Conservation (phyloP, 2,888 invertebrate genomes). For the Caenorhabditis afra region DNA sequence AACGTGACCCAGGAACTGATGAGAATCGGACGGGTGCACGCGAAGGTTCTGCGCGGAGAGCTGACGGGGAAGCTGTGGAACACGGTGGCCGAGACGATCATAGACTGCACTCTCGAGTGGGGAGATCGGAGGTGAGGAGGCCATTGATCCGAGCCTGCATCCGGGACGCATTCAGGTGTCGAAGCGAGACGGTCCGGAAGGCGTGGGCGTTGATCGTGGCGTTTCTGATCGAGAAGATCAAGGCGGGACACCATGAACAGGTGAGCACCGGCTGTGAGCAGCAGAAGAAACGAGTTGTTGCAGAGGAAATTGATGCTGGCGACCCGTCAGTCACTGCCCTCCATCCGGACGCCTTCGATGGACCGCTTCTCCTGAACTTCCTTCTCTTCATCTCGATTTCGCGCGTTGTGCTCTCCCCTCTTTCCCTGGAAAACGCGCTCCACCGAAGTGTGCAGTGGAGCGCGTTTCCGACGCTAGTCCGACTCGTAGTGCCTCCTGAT, state of each 20-base stretch:
- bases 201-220: slow-evolving; percentile 80
- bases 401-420: not conserved
- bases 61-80: slow-evolving; percentile 79
- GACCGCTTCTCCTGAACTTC: slow-evolving; percentile 47
- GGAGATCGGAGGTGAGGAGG: slow-evolving; percentile 75
- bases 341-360: slow-evolving; percentile 60
- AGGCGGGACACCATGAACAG: slow-evolving; percentile 79
- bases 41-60: slow-evolving; percentile 74
- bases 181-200: slow-evolving; percentile 74
- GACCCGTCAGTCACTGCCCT: slow-evolving; percentile 72
- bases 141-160: not conserved
- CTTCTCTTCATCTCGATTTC: not conserved
- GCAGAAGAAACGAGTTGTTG: slow-evolving; percentile 30
- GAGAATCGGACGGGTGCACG: slow-evolving; percentile 76
- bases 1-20: slow-evolving; percentile 72
- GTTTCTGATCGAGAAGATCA: slow-evolving; percentile 79
- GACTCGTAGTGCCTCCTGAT: too few species aligned
- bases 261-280: slow-evolving; percentile 46
- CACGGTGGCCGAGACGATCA: slow-evolving; percentile 78
- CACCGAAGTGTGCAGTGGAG: not conserved
- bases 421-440: not conserved
- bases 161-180: slow-evolving; percentile 63
- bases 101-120: slow-evolving; percentile 80
- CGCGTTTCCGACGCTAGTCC: too few species aligned
- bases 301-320: slow-evolving; percentile 77